Base-by-base conservation (phyloP, 2,797 vertebrate genomes). In the Urophycis tenuis region DNA sequence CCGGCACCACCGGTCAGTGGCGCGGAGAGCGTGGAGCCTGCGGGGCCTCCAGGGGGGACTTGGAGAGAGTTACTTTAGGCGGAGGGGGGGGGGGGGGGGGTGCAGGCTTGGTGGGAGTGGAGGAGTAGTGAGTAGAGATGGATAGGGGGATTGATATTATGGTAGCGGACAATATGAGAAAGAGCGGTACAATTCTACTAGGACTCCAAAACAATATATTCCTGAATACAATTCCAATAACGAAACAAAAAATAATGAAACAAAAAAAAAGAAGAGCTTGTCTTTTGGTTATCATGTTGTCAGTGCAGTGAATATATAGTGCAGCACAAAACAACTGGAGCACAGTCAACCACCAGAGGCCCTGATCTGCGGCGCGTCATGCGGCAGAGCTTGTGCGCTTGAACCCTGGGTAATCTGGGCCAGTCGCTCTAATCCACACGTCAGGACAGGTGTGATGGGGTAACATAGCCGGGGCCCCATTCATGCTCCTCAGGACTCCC, bases 1-100 rank as follows among this genome's bases (percentile, higher is more conserved):
- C 86, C 0, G 97, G 97, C 77, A 98, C 95, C 0, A 90, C 90
- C 74, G 97, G 97, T 98, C 53, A 83, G 87, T n/a, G 10, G 41
- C 71, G n/a, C n/a, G n/a, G n/a, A n/a, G n/a, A n/a, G n/a, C n/a
- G n/a, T n/a, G n/a, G n/a, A n/a, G n/a, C n/a, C n/a, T n/a, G n/a
- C n/a, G n/a, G n/a, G n/a, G n/a, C 29, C 36, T 15, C 3, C 17
- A 30, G 60, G n/a, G 9, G 5, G 41, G 32, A 10, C n/a, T n/a
- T 36, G 7, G 33, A 34, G 33, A 34, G 33, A 34, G 33, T 34
- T 7, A 3, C 33, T 34, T 3, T 76, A 19, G 34, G 71, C 69
- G 71, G 69, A 0, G 17, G 80, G 72, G 17, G 11, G 3, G 75
- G 76, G 39, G 53, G 72, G 34, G 41, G 72, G 64, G 31, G 39